Base-by-base conservation (phyloP, 2,888 invertebrate genomes). In the Pachymerium ferrugineum region DNA sequence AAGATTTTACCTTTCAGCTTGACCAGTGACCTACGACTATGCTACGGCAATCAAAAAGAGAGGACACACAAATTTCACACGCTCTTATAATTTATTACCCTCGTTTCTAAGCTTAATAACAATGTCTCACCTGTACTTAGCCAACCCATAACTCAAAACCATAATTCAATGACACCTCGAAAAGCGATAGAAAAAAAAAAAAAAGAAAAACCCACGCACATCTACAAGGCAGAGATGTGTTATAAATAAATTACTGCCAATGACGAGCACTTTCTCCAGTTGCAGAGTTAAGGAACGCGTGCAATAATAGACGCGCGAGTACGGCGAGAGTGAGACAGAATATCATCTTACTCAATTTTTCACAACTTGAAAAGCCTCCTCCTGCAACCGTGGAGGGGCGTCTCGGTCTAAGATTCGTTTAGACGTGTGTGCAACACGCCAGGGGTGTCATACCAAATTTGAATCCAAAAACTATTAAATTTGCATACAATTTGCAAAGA, bases 391-490 rank as follows among this genome's bases (percentile, higher is more conserved):
- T 28, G 62, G n/a, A 62, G 62, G 62, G 62, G 62, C 28, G 62
- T 62, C 69, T 69, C 69, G 31, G 69, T 2, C 69, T 69, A 69
- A 69, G 69, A 69, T 69, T 69, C 69, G 69, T 69, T 69, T 69
- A 69, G 33, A 30, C 31, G 30, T 30, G 68, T 30, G 33, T 31
- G 69, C 30, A 33, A 30, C 31, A 69, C 69, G 71, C 33, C 62
- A 62, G 35, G 71, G 35, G 71, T 71, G 71, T 71, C 71, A 38
- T 38, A 71, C 35, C 71, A 71, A 71, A 71, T 71, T 71, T 71
- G 71, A 71, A 71, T 71, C 71, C 71, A 71, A 71, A 71, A 71
- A 71, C 71, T 71, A 71, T 71, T 71, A 71, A 71, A 71, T 71
- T 71, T 71, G 35, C 71, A 71, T 71, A 71, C 71, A 71, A 71